Evolutionary conservation across 2,113 vertebrate genomes (phyloP).

Genomic region (Orthonyx spaldingii): DNA sequence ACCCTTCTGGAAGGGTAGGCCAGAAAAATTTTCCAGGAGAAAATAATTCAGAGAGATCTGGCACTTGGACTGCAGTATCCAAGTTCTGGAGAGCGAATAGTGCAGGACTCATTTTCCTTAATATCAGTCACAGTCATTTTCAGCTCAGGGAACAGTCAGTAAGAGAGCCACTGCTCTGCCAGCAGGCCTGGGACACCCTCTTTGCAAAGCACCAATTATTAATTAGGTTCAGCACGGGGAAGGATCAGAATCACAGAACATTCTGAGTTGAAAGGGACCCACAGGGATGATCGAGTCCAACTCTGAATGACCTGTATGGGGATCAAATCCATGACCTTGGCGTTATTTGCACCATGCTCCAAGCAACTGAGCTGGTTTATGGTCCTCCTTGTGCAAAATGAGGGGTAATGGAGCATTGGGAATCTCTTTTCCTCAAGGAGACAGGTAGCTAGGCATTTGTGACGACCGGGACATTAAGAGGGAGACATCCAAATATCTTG

Average conservation of each 20-base stretch:
- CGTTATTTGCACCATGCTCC: background rate
- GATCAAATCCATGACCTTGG: background rate
- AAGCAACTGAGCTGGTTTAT: background rate
- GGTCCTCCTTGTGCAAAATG: background rate
- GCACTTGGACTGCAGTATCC: background rate
- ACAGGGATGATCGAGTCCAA: background rate
- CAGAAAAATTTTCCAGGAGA: background rate
- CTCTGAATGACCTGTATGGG: background rate
- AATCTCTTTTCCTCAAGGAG: background rate
- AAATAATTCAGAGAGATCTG: background rate
- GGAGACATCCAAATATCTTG: background rate
- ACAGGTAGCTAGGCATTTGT: background rate
- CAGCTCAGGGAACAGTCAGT: background rate
- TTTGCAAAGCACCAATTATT: background rate
- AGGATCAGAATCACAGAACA: background rate
- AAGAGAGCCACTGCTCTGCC: background rate
- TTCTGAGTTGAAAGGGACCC: background rate
- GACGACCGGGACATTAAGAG: background rate
- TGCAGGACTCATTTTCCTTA: background rate
- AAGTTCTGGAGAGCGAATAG: fast-evolving
- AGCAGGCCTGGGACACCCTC: background rate
- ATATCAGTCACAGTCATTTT: background rate
- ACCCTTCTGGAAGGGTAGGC: background rate
- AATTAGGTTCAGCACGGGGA: background rate
- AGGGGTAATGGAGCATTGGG: background rate